Conservation (phyloP, 2,888 invertebrate species). For the Amphipyra berbera region DNA sequence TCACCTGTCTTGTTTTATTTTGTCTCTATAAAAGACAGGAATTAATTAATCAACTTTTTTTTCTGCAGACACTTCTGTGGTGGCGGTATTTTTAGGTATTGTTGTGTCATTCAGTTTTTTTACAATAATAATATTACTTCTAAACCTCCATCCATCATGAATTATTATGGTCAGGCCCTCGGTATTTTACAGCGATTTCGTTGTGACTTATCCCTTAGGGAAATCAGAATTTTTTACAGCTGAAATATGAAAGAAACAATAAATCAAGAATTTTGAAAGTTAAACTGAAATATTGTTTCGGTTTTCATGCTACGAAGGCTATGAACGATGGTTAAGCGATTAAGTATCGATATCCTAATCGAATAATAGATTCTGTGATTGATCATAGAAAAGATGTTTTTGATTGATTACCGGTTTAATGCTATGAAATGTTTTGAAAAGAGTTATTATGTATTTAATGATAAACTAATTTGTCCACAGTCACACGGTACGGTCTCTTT, state of each 20-base stretch:
- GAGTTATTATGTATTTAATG: no score
- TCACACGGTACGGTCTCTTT: no score
- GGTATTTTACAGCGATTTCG: conserved; percentile 1
- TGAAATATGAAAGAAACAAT: conserved; percentile 7
- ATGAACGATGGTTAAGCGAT: not conserved
- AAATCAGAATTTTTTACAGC: conserved; percentile 6
- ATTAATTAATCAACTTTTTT: no score
- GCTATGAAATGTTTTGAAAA: no score
- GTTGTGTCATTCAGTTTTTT: no score
- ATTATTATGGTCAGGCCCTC: not conserved
- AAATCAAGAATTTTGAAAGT: not conserved
- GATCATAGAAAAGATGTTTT: not conserved
- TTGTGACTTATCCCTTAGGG: conserved; percentile 2
- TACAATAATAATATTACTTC: no score
- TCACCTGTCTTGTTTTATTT: no score
- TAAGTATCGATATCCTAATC: conserved; percentile 15
- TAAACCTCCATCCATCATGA: not conserved
- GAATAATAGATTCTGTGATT: conserved; percentile 14
- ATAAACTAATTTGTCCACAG: no score
- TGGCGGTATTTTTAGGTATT: no score
- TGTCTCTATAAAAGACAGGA: no score
- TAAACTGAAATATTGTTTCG: not conserved
- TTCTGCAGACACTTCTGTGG: no score
- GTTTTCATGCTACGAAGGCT: not conserved
- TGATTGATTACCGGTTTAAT: not conserved